Conservation (phyloP, 2,888 invertebrate genomes). For the Luperina nickerlii region DNA sequence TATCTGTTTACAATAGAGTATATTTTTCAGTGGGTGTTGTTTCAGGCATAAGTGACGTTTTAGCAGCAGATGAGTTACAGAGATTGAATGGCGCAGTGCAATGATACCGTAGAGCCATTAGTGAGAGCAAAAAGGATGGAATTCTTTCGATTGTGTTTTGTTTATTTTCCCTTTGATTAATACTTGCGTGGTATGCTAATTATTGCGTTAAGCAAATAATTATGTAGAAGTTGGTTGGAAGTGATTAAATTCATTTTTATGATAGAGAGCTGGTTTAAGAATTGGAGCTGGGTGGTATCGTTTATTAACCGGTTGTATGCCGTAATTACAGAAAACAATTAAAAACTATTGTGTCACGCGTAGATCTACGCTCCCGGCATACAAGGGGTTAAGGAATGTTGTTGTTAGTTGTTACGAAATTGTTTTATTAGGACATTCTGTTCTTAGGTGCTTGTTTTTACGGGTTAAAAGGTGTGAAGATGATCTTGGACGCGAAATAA, state of each 20-base stretch:
- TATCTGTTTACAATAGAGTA: constrained; percentile 48
- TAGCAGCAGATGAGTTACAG: constrained; percentile 76
- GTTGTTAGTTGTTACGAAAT: not conserved
- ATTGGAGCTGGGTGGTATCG: not conserved
- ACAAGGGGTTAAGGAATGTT: too few species aligned
- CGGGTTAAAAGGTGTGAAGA: not conserved
- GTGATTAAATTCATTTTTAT: constrained; percentile 38
- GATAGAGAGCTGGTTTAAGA: constrained; percentile 22
- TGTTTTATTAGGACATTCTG: not conserved
- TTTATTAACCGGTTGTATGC: too few species aligned
- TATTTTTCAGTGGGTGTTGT: constrained; percentile 41
- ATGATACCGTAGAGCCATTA: constrained; percentile 84
- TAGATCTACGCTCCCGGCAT: too few species aligned
- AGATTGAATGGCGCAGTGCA: constrained; percentile 86
- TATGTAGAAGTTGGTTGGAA: constrained; percentile 30
- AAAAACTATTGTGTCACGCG: too few species aligned
- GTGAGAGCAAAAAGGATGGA: constrained; percentile 82
- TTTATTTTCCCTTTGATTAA: constrained; percentile 71
- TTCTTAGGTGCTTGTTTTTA: not conserved
- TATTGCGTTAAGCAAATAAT: constrained; percentile 58
- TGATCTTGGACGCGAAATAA: not conserved
- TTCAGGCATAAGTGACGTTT: constrained; percentile 54
- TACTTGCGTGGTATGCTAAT: constrained; percentile 62
- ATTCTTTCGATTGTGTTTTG: constrained; percentile 79
- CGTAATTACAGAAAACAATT: too few species aligned